A percentile compares a stretch with the other conserved stretches of the same genome.
Conservation (phyloP, 2,113 vertebrate species). For the Ophiodon elongatus region DNA sequence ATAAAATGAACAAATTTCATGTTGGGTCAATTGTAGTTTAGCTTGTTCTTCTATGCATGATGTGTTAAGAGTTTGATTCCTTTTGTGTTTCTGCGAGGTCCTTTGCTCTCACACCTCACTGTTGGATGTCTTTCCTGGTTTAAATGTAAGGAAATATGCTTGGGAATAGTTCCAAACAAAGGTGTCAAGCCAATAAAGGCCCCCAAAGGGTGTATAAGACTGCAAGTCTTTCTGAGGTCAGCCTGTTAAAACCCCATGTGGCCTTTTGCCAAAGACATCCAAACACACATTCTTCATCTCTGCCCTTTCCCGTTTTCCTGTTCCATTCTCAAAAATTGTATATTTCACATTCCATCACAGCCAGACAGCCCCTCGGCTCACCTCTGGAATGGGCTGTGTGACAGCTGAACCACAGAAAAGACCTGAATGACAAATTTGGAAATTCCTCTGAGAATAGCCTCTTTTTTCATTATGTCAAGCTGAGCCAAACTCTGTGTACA, state of each 20-base stretch:
- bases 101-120: background rate
- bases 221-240: constrained; percentile 15
- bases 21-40: constrained; percentile 12
- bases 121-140: constrained; percentile 21
- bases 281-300: constrained; percentile 33
- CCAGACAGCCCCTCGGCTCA: background rate
- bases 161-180: constrained; percentile 25
- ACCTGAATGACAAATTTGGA: constrained; percentile 11
- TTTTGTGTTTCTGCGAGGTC: background rate
- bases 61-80: background rate
- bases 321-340: constrained; percentile 25
- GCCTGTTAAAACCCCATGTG: constrained; percentile 6
- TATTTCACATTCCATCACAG: constrained; percentile 29
- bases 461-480: constrained; percentile 18
- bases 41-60: background rate
- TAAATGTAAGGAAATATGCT: constrained; percentile 5
- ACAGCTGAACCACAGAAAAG: constrained; percentile 33
- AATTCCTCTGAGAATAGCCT: constrained; percentile 19
- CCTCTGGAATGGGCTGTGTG: constrained; percentile 34
- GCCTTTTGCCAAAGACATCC: constrained; percentile 22
- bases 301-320: background rate
- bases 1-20: constrained; percentile 12
- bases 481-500: constrained; percentile 9
- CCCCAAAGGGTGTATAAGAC: background rate
- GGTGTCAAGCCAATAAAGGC: background rate